Percentiles rank a stretch among this genome's conserved stretches.
Conservation (phyloP, 2,888 invertebrate species). For the Dynastes tityus region DNA sequence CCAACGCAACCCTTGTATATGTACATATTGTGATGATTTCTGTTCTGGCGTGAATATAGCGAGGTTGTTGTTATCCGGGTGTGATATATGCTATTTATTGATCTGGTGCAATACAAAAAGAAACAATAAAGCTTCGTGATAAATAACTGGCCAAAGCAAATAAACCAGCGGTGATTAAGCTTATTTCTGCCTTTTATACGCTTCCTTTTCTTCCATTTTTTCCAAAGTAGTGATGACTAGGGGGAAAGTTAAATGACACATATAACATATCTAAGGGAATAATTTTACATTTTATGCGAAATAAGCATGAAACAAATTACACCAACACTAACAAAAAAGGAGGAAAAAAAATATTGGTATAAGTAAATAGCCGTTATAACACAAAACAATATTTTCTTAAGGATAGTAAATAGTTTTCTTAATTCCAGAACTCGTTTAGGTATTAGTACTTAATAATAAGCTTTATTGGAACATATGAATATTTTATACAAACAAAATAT, state of each 20-base stretch:
- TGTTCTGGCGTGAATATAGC: background rate
- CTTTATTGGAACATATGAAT: no score
- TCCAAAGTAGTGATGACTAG: background rate
- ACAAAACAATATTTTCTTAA: no score
- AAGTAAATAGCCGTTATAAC: no score
- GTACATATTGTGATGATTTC: no score
- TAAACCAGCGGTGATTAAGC: constrained; percentile 29
- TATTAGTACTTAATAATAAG: no score
- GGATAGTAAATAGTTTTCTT: no score
- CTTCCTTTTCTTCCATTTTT: background rate
- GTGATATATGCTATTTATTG: constrained; percentile 34
- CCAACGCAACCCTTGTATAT: no score
- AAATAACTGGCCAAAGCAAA: constrained; percentile 34
- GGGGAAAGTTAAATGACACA: background rate
- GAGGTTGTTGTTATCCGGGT: background rate
- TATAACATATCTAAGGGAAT: background rate
- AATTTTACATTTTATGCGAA: background rate
- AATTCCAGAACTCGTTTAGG: no score
- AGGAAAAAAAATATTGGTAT: no score
- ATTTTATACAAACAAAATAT: no score
- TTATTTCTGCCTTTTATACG: constrained; percentile 26
- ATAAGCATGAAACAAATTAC: no score
- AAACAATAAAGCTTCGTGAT: constrained; percentile 25
- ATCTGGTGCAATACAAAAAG: constrained; percentile 29
- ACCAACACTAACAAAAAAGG: no score